These are phyloP conservation scores for Trematomus bernacchii DNA, from an alignment of 2,797 vertebrate genomes.

Conservation along the genomic window DNA sequence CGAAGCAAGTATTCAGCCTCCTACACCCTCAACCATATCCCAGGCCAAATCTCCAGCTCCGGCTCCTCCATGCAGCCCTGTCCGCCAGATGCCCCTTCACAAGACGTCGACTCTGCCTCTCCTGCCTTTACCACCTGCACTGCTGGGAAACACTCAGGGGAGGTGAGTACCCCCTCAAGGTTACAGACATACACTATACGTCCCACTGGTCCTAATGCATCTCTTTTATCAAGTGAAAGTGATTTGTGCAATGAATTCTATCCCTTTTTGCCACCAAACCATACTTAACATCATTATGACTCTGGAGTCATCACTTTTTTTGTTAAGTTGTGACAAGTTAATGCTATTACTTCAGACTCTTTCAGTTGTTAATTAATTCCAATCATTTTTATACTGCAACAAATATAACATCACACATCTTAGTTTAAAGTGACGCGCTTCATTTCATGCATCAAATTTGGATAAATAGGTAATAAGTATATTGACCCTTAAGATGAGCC, in stretches of 20 bases:
- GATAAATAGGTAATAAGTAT: no score
- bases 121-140: constrained; percentile 93
- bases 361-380: neutral
- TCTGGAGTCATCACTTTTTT: neutral
- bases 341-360: neutral
- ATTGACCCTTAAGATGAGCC: no score
- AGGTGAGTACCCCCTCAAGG: constrained; percentile 86
- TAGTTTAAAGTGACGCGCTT: neutral
- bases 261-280: no score
- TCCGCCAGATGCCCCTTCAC: constrained; percentile 81
- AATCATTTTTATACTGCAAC: neutral
- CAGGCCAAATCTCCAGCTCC: constrained; percentile 82
- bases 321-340: neutral
- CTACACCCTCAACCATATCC: constrained; percentile 56
- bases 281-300: neutral
- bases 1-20: constrained; percentile 52
- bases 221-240: neutral
- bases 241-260: neutral
- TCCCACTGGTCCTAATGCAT: neutral
- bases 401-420: neutral
- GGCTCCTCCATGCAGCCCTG: constrained; percentile 77
- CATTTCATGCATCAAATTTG: neutral
- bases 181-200: neutral
- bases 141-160: constrained; percentile 94
- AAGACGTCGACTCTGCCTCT: constrained; percentile 97